Evolutionary conservation across 2,888 invertebrate genomes (phyloP).

Genomic region (Cactoblastis cactorum): DNA sequence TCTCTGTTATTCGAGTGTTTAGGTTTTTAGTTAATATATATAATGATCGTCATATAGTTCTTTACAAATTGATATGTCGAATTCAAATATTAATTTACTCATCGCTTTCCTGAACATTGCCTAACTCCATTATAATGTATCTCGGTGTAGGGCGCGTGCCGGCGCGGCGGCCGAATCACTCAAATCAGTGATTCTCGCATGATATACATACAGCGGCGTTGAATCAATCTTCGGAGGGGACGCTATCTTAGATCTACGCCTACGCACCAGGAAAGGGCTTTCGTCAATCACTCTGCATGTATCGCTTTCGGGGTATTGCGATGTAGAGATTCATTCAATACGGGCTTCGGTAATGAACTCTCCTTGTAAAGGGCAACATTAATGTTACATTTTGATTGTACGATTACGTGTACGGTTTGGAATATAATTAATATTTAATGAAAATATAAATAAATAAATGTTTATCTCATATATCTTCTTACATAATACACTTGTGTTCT

Average conservation of each 20-base stretch:
- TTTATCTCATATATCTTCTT: too few species aligned
- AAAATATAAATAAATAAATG: too few species aligned
- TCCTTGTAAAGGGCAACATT: neutral
- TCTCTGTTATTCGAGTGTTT: too few species aligned
- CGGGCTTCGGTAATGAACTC: neutral
- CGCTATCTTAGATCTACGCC: slow-evolving; percentile 63
- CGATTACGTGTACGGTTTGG: too few species aligned
- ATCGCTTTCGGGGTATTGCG: slow-evolving; percentile 27
- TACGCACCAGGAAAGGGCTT: slow-evolving; percentile 47
- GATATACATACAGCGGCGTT: slow-evolving; percentile 59
- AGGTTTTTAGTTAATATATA: too few species aligned
- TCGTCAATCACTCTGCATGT: slow-evolving; percentile 40
- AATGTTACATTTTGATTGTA: too few species aligned
- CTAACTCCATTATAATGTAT: neutral
- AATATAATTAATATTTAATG: too few species aligned
- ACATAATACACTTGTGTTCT: too few species aligned
- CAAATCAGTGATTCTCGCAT: slow-evolving; percentile 57
- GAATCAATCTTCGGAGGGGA: slow-evolving; percentile 68
- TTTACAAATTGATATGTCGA: too few species aligned
- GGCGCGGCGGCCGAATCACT: slow-evolving; percentile 42
- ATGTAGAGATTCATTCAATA: neutral
- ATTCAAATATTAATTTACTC: too few species aligned
- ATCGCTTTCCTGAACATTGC: neutral
- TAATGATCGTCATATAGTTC: too few species aligned
- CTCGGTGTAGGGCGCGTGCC: slow-evolving; percentile 54